Evolutionary conservation across 1,140 invertebrate species (phyloP).

Genomic region (Coptotermes formosanus): DNA sequence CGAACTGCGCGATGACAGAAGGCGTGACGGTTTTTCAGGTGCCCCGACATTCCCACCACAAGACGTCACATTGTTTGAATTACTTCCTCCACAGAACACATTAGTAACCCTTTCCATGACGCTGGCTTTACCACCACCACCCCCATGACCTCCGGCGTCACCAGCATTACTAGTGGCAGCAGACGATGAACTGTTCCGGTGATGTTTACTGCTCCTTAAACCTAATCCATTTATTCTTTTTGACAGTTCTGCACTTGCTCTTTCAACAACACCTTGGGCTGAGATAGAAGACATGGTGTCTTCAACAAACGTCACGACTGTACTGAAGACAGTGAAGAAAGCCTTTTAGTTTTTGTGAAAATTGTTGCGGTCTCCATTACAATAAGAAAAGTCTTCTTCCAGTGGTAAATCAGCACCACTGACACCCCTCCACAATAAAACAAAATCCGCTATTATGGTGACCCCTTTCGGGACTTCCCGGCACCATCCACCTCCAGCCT

Average conservation of each 20-base stretch:
- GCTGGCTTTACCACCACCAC: slow-evolving; percentile 54
- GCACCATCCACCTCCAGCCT: not conserved
- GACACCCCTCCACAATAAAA: not conserved
- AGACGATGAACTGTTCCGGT: slow-evolving; percentile 40
- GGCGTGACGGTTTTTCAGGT: slow-evolving; percentile 39
- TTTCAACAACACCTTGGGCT: slow-evolving; percentile 79
- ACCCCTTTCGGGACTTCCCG: not conserved
- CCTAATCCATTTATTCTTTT: slow-evolving; percentile 84
- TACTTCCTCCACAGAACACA: slow-evolving; percentile 65
- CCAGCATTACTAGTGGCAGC: slow-evolving; percentile 17
- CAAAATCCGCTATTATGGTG: not conserved
- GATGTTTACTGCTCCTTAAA: slow-evolving; percentile 63
- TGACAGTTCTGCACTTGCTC: slow-evolving; percentile 81
- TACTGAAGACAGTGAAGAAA: not conserved
- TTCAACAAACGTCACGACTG: slow-evolving; percentile 18
- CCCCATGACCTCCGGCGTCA: not conserved
- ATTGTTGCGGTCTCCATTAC: not conserved
- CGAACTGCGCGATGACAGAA: not conserved
- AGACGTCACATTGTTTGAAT: slow-evolving; percentile 33
- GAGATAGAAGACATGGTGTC: slow-evolving; percentile 52
- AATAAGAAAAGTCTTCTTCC: not conserved
- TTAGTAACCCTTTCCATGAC: slow-evolving; percentile 84
- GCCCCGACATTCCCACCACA: slow-evolving; percentile 50
- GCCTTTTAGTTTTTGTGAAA: not conserved
- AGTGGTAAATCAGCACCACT: not conserved